Evolutionary conservation across 2,113 vertebrate genomes (phyloP), one percentile per base, ranked within the genome.

Genomic region (Acinonyx jubatus): DNA sequence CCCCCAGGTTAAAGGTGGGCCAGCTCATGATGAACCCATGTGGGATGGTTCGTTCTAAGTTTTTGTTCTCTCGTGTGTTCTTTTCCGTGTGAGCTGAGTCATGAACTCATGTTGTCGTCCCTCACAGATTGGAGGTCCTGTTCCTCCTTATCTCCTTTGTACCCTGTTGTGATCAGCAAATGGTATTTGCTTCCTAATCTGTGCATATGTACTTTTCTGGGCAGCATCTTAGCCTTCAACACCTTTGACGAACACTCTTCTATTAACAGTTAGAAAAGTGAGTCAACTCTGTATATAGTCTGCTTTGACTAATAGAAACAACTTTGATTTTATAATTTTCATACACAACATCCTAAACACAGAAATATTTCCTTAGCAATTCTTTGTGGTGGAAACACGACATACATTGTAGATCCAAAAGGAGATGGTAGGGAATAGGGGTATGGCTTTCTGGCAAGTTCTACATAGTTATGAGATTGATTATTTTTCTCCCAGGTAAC

Each of bases 321-420:
- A 71, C 14, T 82, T 84, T 68, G 78, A 71, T 71, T 91, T 78
- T 80, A 38, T 83, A 41, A 38, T 79, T 80, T 95, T 66, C 4
- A 66, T 25, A 45, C 21, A 50, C 9, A 85, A 33, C 29, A 55
- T 55, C 27, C 61, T 80, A 57, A 33, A 78, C 11, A 4, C 27
- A 38, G 95, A 94, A 74, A 50, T 66, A 61, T 63, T 93, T 83
- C 36, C 21, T 84, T 48, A 88, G n/a, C 21, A 66, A 14, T 96
- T 78, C 50, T 65, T 63, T 63, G 55, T 83, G 18, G 61, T 69
- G 0, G 45, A 93, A 45, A 76, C 12, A 7, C 5, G 36, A 52
- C 45, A 33, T 80, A 52, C 76, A 25, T n/a, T 69, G 6, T 88
- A 45, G 36, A 14, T 23, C 16, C 31, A 61, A n/a, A 79, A 82